phyloP scores from a whole-genome alignment of 2,113 vertebrate species.

The Heterochromis multidens region DNA sequence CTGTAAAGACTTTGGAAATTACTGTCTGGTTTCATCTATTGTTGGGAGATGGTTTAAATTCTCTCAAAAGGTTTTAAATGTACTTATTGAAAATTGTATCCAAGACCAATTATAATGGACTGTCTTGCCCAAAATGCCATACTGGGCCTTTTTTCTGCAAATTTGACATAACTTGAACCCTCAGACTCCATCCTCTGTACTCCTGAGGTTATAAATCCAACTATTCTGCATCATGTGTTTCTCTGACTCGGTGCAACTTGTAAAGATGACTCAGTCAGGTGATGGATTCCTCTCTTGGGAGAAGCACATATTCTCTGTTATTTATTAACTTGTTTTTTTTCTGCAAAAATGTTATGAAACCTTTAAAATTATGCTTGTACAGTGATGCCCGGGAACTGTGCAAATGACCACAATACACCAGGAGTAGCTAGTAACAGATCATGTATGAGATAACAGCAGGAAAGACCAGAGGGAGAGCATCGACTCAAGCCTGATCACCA shows the following conservation, averaged over 20 bases:
- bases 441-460: conserved; percentile 30
- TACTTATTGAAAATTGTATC: background rate
- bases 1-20: background rate
- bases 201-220: conserved; percentile 23
- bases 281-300: conserved; percentile 24
- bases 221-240: conserved; percentile 44
- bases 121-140: conserved; percentile 11
- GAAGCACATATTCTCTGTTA: conserved; percentile 13
- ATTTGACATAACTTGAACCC: conserved; percentile 10
- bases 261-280: conserved; percentile 41
- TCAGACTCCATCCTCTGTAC: background rate
- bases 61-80: background rate
- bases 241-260: conserved; percentile 5
- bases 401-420: background rate
- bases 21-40: background rate
- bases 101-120: conserved; percentile 23
- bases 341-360: conserved; percentile 30
- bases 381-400: background rate
- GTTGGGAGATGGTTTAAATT: background rate
- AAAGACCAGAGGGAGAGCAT: conserved; percentile 25
- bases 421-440: conserved; percentile 2
- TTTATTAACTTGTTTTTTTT: background rate
- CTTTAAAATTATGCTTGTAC: background rate
- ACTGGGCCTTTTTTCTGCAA: conserved; percentile 15
- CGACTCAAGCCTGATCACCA: conserved; percentile 19